Evolutionary conservation across 2,888 invertebrate genomes (phyloP), one percentile per base, ranked within the genome.

Genomic region (Ceraclea dissimilis): DNA sequence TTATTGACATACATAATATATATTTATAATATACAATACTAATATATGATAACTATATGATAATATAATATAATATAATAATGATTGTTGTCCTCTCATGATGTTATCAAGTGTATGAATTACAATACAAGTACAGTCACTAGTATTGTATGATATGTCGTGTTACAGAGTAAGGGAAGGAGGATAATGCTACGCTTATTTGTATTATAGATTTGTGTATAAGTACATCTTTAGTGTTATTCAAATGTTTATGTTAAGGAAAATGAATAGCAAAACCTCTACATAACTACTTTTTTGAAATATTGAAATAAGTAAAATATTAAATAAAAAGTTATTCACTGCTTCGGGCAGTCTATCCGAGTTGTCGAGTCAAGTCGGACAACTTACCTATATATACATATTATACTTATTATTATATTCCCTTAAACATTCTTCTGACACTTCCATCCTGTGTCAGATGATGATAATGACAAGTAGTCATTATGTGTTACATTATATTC

Each of bases 301-400:
- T 77, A 69, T 72, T 69, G 67, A 60, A 60, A 26, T 26, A 26
- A 26, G 26, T 26, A 26, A 26, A 26, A 26, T 10, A 6, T 26
- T 26, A 6, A 26, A 70, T 66, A 76, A 76, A 77, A 76, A 74
- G 78, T 77, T 67, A 72, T 72, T 78, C 79, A 79, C 78, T 78
- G 26, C 26, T 26, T 26, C 4, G 10, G 26, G 10, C 26, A 26
- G 26, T 26, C 26, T 26, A 26, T 26, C 26, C 26, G 26, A 10
- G 26, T 26, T 26, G 26, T 10, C 10, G 26, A 10, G 10, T 26
- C n/a, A n/a, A n/a, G n/a, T n/a, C n/a, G n/a, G n/a, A n/a, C n/a
- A n/a, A n/a, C n/a, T n/a, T n/a, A n/a, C n/a, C n/a, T n/a, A n/a
- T n/a, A n/a, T n/a, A n/a, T n/a, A n/a, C n/a, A n/a, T n/a, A n/a